A percentile compares a stretch with the other conserved stretches of the same genome.
Evolutionary conservation across 2,113 vertebrate species (phyloP).

Genomic region (Ctenodactylus gundi): DNA sequence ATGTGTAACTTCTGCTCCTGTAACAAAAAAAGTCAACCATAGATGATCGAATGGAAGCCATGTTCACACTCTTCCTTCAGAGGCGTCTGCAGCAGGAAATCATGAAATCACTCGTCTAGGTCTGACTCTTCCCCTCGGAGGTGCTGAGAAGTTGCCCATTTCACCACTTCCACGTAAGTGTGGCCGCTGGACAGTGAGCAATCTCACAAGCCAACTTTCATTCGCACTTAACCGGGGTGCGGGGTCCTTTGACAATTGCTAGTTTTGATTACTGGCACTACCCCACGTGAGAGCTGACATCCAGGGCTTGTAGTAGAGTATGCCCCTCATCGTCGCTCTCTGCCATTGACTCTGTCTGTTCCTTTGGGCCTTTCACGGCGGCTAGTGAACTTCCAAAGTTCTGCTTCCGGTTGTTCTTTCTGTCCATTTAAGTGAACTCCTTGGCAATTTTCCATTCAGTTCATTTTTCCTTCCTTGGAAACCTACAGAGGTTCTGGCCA

Average conservation of each 20-base stretch:
- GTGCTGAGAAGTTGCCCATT: background rate
- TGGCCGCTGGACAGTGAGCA: background rate
- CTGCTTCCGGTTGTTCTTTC: constrained; percentile 12
- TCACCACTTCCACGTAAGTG: background rate
- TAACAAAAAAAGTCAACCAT: background rate
- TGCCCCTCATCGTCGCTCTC: constrained; percentile 79
- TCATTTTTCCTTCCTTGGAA: background rate
- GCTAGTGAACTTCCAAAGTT: background rate
- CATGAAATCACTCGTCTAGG: background rate
- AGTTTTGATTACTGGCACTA: constrained; percentile 80
- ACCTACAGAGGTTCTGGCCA: background rate
- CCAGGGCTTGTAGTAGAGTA: no score
- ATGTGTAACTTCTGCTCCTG: background rate
- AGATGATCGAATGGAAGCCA: background rate
- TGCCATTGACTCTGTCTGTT: constrained; percentile 45
- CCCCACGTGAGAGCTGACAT: constrained; percentile 82
- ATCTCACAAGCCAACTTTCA: background rate
- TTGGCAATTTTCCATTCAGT: constrained; percentile 17
- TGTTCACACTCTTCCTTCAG: background rate
- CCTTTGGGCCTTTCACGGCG: constrained; percentile 78
- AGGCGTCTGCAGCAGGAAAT: background rate
- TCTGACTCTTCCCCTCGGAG: background rate
- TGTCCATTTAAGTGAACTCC: constrained; percentile 34
- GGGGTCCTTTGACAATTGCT: constrained; percentile 72
- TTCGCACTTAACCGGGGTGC: background rate